A percentile compares a stretch with the other conserved stretches of the same genome.
Conservation (phyloP, 2,888 invertebrate genomes). For the Rhamphomyia laevipes region DNA sequence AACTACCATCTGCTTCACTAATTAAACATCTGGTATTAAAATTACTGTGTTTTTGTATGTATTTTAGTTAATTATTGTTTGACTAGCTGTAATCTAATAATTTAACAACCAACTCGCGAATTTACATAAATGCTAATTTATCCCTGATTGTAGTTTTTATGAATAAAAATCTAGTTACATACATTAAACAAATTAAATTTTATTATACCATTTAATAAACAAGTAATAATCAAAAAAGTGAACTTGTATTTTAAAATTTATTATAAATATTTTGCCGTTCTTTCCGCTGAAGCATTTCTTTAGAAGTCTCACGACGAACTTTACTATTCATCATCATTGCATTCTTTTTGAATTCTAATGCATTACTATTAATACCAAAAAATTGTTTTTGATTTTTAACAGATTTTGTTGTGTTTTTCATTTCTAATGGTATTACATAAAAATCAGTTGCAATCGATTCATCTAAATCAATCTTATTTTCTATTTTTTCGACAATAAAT, state of each 20-base stretch:
- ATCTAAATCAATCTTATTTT: slow-evolving; percentile 6
- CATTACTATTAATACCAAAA: slow-evolving; percentile 5
- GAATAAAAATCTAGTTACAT: too few species aligned
- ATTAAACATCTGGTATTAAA: too few species aligned
- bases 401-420: slow-evolving; percentile 5
- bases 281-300: slow-evolving; percentile 17
- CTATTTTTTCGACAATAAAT: slow-evolving; percentile 19
- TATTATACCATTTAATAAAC: too few species aligned
- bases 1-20: too few species aligned
- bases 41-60: too few species aligned
- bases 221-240: too few species aligned
- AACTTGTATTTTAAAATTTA: slow-evolving; percentile 7
- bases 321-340: slow-evolving; percentile 15
- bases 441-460: slow-evolving; percentile 12
- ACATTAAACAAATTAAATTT: too few species aligned
- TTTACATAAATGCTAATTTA: too few species aligned
- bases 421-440: slow-evolving; percentile 13
- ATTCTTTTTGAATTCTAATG: slow-evolving; percentile 19
- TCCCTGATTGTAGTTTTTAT: too few species aligned
- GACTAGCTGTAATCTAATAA: too few species aligned
- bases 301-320: slow-evolving; percentile 15
- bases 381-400: not conserved
- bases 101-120: too few species aligned
- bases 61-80: too few species aligned
- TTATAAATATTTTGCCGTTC: slow-evolving; percentile 9